Evolutionary conservation across 2,888 invertebrate genomes (phyloP).

Genomic region (Cephus pygmeus): DNA sequence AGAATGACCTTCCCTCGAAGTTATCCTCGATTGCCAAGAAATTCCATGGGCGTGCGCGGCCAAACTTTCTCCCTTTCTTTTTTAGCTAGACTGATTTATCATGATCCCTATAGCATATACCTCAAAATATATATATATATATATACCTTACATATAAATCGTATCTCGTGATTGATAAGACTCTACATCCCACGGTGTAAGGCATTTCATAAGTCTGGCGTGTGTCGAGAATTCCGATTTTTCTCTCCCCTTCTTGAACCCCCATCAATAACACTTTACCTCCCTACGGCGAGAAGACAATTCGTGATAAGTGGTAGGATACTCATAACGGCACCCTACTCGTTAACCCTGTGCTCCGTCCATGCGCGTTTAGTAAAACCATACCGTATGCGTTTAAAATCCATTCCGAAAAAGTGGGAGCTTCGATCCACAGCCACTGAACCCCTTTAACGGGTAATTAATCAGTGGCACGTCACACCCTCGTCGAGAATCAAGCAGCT

Average conservation of each 20-base stretch:
- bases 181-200: constrained; percentile 27
- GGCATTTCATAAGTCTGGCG: constrained; percentile 35
- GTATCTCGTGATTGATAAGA: constrained; percentile 41
- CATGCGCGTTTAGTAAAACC: background rate
- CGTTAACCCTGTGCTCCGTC: background rate
- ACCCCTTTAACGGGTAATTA: background rate
- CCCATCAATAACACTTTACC: constrained; percentile 1
- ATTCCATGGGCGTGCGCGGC: background rate
- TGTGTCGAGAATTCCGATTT: constrained; percentile 45
- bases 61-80: constrained; percentile 36
- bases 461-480: background rate
- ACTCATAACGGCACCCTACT: background rate
- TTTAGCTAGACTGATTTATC: constrained; percentile 39
- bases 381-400: background rate
- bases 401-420: background rate
- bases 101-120: constrained; percentile 21
- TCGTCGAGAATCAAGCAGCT: background rate
- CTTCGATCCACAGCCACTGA: background rate
- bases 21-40: background rate
- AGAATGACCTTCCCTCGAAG: background rate
- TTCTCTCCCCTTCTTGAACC: constrained; percentile 18
- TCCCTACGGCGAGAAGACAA: background rate
- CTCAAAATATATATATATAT: background rate
- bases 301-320: background rate
- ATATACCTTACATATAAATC: background rate